Conservation (phyloP, 2,113 vertebrate species). For the Larimichthys polyactis region DNA sequence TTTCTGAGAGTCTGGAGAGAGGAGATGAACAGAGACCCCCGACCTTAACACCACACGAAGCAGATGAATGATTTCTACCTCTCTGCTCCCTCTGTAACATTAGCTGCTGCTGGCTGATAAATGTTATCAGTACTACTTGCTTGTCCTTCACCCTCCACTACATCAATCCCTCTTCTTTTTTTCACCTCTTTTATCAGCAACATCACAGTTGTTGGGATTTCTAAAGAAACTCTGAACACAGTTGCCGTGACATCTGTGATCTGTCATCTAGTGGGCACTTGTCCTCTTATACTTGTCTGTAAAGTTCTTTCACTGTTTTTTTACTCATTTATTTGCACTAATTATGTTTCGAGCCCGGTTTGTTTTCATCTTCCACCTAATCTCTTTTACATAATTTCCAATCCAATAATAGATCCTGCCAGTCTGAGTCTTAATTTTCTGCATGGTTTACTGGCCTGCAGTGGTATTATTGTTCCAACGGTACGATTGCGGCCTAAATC, state of each 20-base stretch:
- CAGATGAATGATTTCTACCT: too few species aligned
- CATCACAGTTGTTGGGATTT: too few species aligned
- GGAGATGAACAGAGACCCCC: too few species aligned
- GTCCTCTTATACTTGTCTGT: neutral
- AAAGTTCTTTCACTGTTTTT: neutral
- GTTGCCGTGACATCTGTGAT: neutral
- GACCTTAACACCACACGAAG: too few species aligned
- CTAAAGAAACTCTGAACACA: too few species aligned
- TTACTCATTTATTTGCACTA: neutral
- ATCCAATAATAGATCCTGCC: neutral
- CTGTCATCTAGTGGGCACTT: neutral
- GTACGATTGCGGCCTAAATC: neutral
- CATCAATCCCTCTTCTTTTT: too few species aligned
- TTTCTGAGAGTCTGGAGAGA: too few species aligned
- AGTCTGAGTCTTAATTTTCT: neutral
- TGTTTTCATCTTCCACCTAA: neutral
- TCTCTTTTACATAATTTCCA: neutral
- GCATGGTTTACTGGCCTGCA: neutral
- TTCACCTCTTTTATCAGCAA: too few species aligned
- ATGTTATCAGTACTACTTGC: too few species aligned
- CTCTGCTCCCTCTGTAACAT: too few species aligned
- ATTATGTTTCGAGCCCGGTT: neutral
- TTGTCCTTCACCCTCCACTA: too few species aligned
- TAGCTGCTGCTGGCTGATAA: too few species aligned
- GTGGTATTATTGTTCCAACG: conserved; percentile 14